Conservation (phyloP, 1,140 invertebrate genomes). For the Papilio glaucus region DNA sequence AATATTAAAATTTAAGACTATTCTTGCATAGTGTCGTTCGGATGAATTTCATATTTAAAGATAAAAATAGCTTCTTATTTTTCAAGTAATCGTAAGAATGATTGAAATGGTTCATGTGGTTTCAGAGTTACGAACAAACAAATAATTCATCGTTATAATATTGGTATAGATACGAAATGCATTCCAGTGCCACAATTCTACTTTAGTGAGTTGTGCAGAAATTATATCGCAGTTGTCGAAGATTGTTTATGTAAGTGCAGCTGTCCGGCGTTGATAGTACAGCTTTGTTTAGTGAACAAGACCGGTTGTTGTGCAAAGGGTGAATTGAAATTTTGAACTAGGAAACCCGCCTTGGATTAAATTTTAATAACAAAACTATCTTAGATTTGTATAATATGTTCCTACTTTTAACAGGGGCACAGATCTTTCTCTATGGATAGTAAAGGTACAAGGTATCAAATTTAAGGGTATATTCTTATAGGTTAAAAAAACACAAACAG, state of each 20-base stretch:
- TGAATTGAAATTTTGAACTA: slow-evolving; percentile 7
- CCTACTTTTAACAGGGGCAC: no score
- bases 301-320: slow-evolving; percentile 5
- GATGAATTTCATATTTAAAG: no score
- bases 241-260: slow-evolving; percentile 27
- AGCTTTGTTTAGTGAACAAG: slow-evolving; percentile 28
- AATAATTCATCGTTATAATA: background rate
- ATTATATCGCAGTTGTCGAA: slow-evolving; percentile 22
- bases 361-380: slow-evolving; percentile 2
- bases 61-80: no score
- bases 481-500: no score
- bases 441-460: no score
- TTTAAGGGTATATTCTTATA: no score
- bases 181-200: slow-evolving; percentile 17
- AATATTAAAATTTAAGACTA: no score
- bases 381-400: background rate
- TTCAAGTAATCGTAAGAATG: no score
- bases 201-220: background rate
- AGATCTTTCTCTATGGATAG: no score
- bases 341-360: background rate
- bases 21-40: no score
- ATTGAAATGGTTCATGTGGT: no score
- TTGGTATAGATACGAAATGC: background rate
- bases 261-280: slow-evolving; percentile 19
- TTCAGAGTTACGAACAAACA: background rate